phyloP scores from a whole-genome alignment of 2,797 vertebrate species.

The Diglossa cyanea region DNA sequence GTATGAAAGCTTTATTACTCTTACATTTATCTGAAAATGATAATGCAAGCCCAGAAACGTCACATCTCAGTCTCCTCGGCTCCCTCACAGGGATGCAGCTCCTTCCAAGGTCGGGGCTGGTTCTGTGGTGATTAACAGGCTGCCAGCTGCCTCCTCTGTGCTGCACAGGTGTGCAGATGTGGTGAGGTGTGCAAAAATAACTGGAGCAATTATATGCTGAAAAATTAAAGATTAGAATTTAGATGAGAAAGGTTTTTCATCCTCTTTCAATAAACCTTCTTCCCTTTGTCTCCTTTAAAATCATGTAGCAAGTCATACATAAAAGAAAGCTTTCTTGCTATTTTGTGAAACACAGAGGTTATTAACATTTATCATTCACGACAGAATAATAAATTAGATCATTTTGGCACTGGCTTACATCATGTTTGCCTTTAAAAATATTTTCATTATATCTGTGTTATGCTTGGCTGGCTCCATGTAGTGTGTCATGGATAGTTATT shows the following conservation, averaged over 20 bases:
- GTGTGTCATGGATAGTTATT: slow-evolving; percentile 49
- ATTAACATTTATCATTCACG: slow-evolving; percentile 12
- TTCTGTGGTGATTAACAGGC: not conserved
- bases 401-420: slow-evolving; percentile 36
- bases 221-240: slow-evolving; percentile 21
- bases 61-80: not conserved
- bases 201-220: not conserved
- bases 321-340: not conserved
- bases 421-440: slow-evolving; percentile 59
- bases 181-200: not conserved
- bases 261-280: not conserved
- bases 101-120: not conserved
- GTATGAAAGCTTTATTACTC: not conserved
- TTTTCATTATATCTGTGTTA: slow-evolving; percentile 50
- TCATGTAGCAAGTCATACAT: not conserved
- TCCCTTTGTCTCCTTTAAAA: not conserved
- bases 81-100: not conserved
- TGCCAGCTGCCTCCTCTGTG: not conserved
- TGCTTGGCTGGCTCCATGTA: not conserved
- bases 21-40: not conserved
- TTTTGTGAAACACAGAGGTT: not conserved
- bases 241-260: slow-evolving; percentile 4
- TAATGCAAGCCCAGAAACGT: not conserved
- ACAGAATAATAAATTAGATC: slow-evolving; percentile 49
- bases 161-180: not conserved